Evolutionary conservation across 2,797 vertebrate species (phyloP).

Genomic region (Babyrousa celebensis): DNA sequence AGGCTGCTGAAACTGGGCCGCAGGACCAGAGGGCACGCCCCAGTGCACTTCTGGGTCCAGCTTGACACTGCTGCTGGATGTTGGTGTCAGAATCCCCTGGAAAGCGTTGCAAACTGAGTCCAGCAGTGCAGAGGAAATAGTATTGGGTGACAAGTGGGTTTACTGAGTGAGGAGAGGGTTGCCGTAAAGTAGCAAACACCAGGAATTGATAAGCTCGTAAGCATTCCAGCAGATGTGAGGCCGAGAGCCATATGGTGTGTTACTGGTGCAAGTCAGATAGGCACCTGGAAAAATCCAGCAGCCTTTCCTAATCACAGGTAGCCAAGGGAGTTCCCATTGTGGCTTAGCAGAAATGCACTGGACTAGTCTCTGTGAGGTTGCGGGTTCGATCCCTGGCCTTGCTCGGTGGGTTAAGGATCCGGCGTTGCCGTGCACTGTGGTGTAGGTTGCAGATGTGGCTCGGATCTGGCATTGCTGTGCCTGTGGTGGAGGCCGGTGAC

Average conservation of each 20-base stretch:
- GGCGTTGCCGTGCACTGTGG: too few species aligned
- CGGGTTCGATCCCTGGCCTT: too few species aligned
- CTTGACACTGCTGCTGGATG: fast-evolving
- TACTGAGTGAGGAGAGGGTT: fast-evolving
- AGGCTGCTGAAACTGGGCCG: too few species aligned
- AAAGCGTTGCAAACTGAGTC: neutral
- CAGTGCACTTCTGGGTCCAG: fast-evolving
- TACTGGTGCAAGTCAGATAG: neutral
- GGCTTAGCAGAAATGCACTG: too few species aligned
- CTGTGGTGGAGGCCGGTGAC: too few species aligned
- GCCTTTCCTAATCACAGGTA: neutral
- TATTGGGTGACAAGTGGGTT: fast-evolving
- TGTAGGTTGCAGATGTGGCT: too few species aligned
- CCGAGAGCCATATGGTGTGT: fast-evolving
- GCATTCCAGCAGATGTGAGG: fast-evolving
- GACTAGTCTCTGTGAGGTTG: too few species aligned
- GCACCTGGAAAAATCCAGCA: neutral
- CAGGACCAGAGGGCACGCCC: fast-evolving
- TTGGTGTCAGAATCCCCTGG: neutral
- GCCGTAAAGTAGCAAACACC: fast-evolving
- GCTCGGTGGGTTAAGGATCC: too few species aligned
- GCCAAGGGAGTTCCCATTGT: too few species aligned
- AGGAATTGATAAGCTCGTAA: fast-evolving
- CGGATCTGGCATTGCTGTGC: too few species aligned
- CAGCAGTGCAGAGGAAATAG: fast-evolving